These are phyloP conservation scores for Pharmacophagus antenor DNA, from an alignment of 2,888 invertebrate species.

Conservation along the genomic window DNA sequence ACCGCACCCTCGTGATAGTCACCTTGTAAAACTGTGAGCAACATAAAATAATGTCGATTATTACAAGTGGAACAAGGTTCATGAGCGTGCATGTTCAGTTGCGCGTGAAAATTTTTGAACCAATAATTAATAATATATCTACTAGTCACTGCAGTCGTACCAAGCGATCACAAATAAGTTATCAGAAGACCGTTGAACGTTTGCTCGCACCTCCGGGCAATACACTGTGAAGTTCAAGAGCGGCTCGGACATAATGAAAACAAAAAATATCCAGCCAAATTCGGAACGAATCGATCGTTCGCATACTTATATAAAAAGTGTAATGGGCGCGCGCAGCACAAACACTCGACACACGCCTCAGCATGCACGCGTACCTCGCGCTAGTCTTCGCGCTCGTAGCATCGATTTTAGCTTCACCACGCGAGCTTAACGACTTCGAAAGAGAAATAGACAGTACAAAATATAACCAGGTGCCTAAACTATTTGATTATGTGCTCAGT, in stretches of 20 bases:
- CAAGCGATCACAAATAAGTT: not conserved
- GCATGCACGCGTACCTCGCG: conserved; percentile 73
- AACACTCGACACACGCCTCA: conserved; percentile 69
- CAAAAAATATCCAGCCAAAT: conserved; percentile 66
- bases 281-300: conserved; percentile 74
- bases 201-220: conserved; percentile 47
- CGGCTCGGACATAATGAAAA: conserved; percentile 47
- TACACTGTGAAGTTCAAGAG: conserved; percentile 69
- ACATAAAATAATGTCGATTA: conserved; percentile 57
- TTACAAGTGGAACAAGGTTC: conserved; percentile 77
- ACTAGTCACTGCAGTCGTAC: not conserved
- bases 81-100: conserved; percentile 56
- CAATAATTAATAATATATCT: conserved; percentile 18
- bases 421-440: conserved; percentile 67
- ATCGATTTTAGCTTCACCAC: conserved; percentile 44
- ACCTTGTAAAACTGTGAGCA: conserved; percentile 61
- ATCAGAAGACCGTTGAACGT: conserved; percentile 19
- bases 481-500: conserved; percentile 59
- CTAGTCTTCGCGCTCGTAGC: conserved; percentile 57
- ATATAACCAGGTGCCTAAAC: conserved; percentile 62
- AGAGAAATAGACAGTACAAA: conserved; percentile 65
- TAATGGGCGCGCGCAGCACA: conserved; percentile 72
- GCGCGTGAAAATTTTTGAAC: conserved; percentile 16
- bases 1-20: conserved; percentile 47
- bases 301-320: conserved; percentile 71